Conservation (phyloP, 2,888 invertebrate genomes). For the Cheilosia vernalis region DNA sequence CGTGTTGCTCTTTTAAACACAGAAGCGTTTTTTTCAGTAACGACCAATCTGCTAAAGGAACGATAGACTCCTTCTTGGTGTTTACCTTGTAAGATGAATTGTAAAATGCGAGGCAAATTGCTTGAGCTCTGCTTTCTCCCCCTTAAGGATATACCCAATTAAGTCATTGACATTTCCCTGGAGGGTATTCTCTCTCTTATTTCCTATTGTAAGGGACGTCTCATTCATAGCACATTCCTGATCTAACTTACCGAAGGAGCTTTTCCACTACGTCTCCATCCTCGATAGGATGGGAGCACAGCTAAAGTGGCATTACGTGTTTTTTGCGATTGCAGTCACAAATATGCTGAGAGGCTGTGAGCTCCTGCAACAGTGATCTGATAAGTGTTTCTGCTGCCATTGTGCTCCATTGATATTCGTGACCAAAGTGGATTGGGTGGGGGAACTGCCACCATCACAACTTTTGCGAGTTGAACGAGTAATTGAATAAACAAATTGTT, state of each 20-base stretch:
- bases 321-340: neutral
- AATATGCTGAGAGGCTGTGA: neutral
- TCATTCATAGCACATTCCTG: neutral
- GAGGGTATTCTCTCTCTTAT: neutral
- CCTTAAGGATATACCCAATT: neutral
- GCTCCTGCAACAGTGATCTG: neutral
- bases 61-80: no score
- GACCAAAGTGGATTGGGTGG: neutral
- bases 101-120: no score
- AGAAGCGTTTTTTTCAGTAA: no score
- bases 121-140: neutral
- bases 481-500: no score
- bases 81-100: no score
- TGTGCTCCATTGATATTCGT: neutral
- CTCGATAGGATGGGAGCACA: neutral
- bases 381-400: neutral
- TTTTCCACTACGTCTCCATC: neutral
- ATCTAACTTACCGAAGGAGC: neutral
- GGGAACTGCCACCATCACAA: neutral
- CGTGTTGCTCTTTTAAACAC: no score
- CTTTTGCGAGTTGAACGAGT: no score
- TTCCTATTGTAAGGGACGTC: neutral
- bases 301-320: neutral
- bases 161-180: slow-evolving; percentile 3
- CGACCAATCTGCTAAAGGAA: no score